These are phyloP conservation scores for Penaeus japonicus DNA, from an alignment of 1,140 invertebrate species.

Conservation along the genomic window DNA sequence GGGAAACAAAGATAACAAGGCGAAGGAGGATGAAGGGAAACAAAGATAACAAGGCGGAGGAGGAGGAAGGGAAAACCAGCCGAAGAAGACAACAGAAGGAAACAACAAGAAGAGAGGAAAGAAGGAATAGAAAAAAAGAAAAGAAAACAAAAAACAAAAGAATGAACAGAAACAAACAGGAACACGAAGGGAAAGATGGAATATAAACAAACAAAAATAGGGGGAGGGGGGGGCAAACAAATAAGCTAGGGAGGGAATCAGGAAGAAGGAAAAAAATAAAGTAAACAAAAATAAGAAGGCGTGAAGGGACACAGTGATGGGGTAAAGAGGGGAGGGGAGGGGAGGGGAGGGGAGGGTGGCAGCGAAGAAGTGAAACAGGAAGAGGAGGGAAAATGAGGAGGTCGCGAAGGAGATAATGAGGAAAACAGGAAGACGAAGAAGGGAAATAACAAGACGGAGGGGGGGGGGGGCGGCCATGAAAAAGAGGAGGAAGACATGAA, in stretches of 20 bases:
- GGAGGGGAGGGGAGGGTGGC: too few species aligned
- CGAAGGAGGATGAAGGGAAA: not conserved
- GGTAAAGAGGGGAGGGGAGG: not conserved
- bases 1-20: not conserved
- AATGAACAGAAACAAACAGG: not conserved
- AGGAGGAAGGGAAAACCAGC: not conserved
- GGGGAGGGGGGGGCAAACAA: not conserved
- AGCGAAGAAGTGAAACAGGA: not conserved
- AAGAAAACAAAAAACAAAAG: not conserved
- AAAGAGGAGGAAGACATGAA: not conserved
- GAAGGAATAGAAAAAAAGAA: not conserved
- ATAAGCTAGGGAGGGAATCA: too few species aligned
- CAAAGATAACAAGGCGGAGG: not conserved
- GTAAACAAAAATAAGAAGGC: too few species aligned
- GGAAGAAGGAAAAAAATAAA: too few species aligned
- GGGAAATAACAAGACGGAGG: not conserved
- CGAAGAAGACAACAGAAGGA: not conserved
- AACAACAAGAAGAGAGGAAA: not conserved
- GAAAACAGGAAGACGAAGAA: not conserved
- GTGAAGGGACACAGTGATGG: too few species aligned
- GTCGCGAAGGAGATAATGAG: not conserved
- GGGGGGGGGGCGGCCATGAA: too few species aligned
- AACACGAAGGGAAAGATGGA: not conserved
- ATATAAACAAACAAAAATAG: not conserved
- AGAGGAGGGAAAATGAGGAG: slow-evolving; percentile 3